Conservation (phyloP, 1,140 invertebrate species). For the Apis dorsata region DNA sequence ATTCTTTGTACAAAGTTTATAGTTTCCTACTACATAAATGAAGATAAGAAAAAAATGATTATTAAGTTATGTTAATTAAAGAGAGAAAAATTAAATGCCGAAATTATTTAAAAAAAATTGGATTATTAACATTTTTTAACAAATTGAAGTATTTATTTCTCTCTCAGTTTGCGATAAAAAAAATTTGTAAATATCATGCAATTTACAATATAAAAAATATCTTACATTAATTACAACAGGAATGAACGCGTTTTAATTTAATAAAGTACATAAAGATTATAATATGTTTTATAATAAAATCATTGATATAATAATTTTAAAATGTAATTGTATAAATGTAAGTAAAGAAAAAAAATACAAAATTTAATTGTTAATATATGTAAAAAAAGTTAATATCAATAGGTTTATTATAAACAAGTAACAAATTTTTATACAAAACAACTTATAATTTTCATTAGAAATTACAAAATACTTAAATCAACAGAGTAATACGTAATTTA, state of each 20-base stretch:
- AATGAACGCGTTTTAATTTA: background rate
- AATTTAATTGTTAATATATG: background rate
- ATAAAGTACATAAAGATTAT: constrained; percentile 4
- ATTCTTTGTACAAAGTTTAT: constrained; percentile 55
- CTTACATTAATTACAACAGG: constrained; percentile 4
- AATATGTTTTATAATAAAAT: background rate
- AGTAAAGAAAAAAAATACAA: background rate
- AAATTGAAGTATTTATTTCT: no score
- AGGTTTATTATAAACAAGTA: constrained; percentile 16
- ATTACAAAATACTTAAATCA: background rate
- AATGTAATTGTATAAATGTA: background rate
- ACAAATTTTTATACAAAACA: constrained; percentile 33
- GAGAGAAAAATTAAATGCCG: background rate
- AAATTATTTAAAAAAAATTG: constrained; percentile 18
- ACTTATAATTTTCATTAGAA: constrained; percentile 1
- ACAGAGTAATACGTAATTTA: background rate
- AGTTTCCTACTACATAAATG: constrained; percentile 36
- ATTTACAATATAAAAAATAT: constrained; percentile 12
- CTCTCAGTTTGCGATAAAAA: no score
- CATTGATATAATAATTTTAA: background rate
- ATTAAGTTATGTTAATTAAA: constrained; percentile 18
- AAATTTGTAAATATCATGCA: no score
- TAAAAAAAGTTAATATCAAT: background rate
- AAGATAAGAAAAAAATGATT: constrained; percentile 2
- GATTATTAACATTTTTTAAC: background rate